phyloP scores from a whole-genome alignment of 2,113 vertebrate species.

The Raja brachyura region DNA sequence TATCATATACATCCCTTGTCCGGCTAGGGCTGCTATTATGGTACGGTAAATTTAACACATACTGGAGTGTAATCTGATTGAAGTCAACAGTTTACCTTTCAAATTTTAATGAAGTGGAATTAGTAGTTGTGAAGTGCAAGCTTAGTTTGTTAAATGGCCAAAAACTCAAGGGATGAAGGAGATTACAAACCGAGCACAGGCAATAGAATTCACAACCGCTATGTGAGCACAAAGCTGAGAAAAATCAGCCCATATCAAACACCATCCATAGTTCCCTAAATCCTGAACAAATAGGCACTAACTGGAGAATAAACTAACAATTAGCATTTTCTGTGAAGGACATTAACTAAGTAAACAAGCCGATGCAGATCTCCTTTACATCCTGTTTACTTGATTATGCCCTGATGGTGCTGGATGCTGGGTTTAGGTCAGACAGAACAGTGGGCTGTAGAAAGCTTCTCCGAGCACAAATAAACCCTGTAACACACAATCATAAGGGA shows the following conservation, averaged over 20 bases:
- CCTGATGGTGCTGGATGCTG: neutral
- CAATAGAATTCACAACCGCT: slow-evolving; percentile 17
- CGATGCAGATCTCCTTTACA: neutral
- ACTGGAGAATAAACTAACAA: slow-evolving; percentile 33
- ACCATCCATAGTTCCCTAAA: neutral
- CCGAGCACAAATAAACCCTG: neutral
- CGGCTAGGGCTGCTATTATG: neutral
- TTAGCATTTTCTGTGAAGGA: slow-evolving; percentile 29
- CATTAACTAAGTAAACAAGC: slow-evolving; percentile 31
- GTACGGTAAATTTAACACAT: slow-evolving; percentile 3
- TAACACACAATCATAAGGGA: neutral
- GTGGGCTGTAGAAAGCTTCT: neutral
- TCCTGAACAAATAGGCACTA: slow-evolving; percentile 26
- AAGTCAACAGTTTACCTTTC: slow-evolving; percentile 36
- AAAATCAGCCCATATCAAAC: slow-evolving; percentile 35
- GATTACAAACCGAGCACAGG: slow-evolving; percentile 16
- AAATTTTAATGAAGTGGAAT: slow-evolving; percentile 37
- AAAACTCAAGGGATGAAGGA: slow-evolving; percentile 33
- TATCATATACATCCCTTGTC: slow-evolving; percentile 27
- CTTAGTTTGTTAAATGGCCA: slow-evolving; percentile 31
- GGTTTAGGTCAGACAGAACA: neutral
- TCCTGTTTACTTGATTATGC: slow-evolving; percentile 14
- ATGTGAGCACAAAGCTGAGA: slow-evolving; percentile 16
- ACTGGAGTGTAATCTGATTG: slow-evolving; percentile 23
- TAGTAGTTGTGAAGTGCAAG: slow-evolving; percentile 25